phyloP scores from a whole-genome alignment of 2,888 invertebrate genomes.

The Trachelus stipa region DNA sequence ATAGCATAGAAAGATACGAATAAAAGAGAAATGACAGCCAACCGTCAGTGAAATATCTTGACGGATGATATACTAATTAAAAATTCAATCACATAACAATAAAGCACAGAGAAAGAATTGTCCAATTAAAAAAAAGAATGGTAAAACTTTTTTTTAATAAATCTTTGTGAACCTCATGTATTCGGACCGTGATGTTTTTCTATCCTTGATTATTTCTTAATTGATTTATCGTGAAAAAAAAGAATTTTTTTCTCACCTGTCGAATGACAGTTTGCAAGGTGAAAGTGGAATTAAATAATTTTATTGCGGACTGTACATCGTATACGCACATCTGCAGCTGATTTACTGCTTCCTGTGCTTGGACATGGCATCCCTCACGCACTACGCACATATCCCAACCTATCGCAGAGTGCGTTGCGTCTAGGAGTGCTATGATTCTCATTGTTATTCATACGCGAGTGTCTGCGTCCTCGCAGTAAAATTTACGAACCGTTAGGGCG shows the following conservation, averaged over 20 bases:
- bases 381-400: slow-evolving; percentile 7
- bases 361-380: slow-evolving; percentile 2
- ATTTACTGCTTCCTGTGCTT: slow-evolving; percentile 8
- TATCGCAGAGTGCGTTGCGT: slow-evolving; percentile 1
- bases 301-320: background rate
- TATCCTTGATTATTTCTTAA: no score
- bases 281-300: background rate
- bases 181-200: no score
- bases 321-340: background rate
- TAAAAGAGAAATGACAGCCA: no score
- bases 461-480: background rate
- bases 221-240: no score
- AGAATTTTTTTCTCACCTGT: background rate
- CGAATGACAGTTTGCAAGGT: background rate
- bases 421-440: background rate
- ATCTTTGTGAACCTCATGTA: no score
- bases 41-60: no score
- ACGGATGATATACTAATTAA: no score
- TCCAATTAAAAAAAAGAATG: no score
- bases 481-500: slow-evolving; percentile 4
- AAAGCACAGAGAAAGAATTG: no score
- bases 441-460: slow-evolving; percentile 5
- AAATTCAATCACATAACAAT: no score
- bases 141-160: no score
- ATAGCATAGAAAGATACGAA: no score